Evolutionary conservation across 2,113 vertebrate species (phyloP).

Genomic region (Dascyllus trimaculatus): DNA sequence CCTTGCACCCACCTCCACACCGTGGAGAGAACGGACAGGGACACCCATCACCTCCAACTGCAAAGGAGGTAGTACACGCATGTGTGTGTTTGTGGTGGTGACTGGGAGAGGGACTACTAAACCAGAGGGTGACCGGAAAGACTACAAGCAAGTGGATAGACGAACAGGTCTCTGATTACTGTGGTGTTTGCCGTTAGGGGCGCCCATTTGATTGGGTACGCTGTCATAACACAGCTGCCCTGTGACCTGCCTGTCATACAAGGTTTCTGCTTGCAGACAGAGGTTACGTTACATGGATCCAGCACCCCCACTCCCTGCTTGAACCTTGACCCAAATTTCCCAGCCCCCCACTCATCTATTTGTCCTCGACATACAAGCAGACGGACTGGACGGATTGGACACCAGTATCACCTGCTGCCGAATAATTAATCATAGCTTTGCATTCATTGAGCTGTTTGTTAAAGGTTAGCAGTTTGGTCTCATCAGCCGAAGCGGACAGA

Average conservation of each 20-base stretch:
- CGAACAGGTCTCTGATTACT: conserved; percentile 51
- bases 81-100: conserved; percentile 17
- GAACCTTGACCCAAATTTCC: conserved; percentile 62
- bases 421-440: conserved; percentile 36
- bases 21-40: conserved; percentile 76
- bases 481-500: conserved; percentile 1
- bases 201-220: conserved; percentile 51
- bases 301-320: conserved; percentile 30
- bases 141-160: conserved; percentile 6
- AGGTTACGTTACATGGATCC: conserved; percentile 59
- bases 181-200: conserved; percentile 53
- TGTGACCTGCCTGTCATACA: conserved; percentile 68
- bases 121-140: conserved; percentile 3
- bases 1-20: conserved; percentile 73
- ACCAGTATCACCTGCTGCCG: conserved; percentile 37
- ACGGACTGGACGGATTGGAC: conserved; percentile 11
- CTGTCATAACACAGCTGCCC: conserved; percentile 60
- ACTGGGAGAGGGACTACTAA: neutral
- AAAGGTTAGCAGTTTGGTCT: conserved; percentile 10
- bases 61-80: conserved; percentile 79
- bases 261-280: conserved; percentile 65
- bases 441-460: conserved; percentile 20
- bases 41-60: conserved; percentile 69
- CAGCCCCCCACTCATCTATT: conserved; percentile 30
- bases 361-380: conserved; percentile 23